A percentile compares a stretch with the other conserved stretches of the same genome.
These are phyloP conservation scores for Electrophaes corylata DNA, from an alignment of 2,888 invertebrate species.

Conservation along the genomic window DNA sequence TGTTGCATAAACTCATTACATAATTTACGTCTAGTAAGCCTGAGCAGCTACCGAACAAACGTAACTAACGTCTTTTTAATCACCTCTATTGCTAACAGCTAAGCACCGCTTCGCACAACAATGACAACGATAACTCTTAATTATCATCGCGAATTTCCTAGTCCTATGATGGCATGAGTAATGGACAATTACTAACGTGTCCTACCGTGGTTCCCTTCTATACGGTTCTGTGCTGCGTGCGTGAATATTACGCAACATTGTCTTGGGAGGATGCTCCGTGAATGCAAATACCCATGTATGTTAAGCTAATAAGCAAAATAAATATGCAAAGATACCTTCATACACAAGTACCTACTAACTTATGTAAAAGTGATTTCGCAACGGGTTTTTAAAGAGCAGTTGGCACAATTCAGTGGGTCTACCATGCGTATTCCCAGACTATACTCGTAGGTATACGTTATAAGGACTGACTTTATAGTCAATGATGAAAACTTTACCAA, in stretches of 20 bases:
- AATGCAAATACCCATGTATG: conserved; percentile 4
- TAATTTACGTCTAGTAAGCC: too few relatives aligned
- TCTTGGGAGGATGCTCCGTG: conserved; percentile 1
- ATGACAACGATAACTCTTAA: conserved; percentile 41
- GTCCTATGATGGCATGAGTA: conserved; percentile 30
- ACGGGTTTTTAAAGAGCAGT: too few relatives aligned
- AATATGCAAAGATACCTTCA: not conserved
- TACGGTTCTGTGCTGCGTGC: conserved; percentile 33
- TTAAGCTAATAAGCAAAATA: not conserved
- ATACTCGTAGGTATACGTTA: too few relatives aligned
- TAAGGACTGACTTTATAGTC: too few relatives aligned
- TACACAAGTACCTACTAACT: too few relatives aligned
- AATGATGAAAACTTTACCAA: too few relatives aligned
- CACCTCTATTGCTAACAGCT: conserved; percentile 19
- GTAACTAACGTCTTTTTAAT: conserved; percentile 29
- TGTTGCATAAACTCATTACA: not conserved
- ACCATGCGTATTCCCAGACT: too few relatives aligned
- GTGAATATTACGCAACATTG: conserved; percentile 24
- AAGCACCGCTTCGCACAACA: conserved; percentile 26
- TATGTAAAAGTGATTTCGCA: too few relatives aligned
- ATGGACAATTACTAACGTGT: not conserved
- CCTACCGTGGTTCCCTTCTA: conserved; percentile 35
- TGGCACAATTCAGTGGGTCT: too few relatives aligned
- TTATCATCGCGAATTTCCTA: conserved; percentile 58
- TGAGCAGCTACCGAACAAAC: not conserved